These are phyloP conservation scores for Graphium colonna DNA, from an alignment of 2,888 invertebrate genomes.

Conservation along the genomic window DNA sequence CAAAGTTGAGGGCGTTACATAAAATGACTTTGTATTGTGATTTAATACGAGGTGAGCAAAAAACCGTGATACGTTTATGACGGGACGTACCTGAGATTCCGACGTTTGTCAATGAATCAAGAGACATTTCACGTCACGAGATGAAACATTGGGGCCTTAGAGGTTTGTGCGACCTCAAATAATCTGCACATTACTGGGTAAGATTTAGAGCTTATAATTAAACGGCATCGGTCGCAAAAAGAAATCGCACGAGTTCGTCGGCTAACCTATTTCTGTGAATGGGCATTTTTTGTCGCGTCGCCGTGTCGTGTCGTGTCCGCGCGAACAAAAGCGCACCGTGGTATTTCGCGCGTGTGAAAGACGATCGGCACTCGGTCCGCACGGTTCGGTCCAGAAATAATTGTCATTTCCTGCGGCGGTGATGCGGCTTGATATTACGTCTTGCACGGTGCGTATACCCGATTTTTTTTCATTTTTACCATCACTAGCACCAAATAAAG, in stretches of 20 bases:
- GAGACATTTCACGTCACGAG: conserved; percentile 27
- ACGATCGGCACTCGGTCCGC: conserved; percentile 65
- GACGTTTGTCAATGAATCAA: conserved; percentile 34
- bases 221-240: conserved; percentile 5
- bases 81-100: not conserved
- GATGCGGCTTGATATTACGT: conserved; percentile 36
- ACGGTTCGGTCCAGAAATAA: conserved; percentile 73
- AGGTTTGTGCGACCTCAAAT: not conserved
- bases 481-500: not conserved
- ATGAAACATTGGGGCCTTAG: conserved; percentile 23
- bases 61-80: not conserved
- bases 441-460: conserved; percentile 29
- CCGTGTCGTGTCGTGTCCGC: conserved; percentile 41
- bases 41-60: not conserved
- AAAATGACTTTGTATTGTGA: not conserved
- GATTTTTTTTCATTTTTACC: conserved; percentile 33
- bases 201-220: conserved; percentile 32
- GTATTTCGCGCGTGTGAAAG: conserved; percentile 77
- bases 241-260: conserved; percentile 34
- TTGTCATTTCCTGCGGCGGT: conserved; percentile 79
- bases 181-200: conserved; percentile 2
- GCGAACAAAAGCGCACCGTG: conserved; percentile 62
- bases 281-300: conserved; percentile 62
- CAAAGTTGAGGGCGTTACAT: not conserved
- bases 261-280: conserved; percentile 79